phyloP scores from a whole-genome alignment of 92 coral and sea anemone species.

The Virgularia gustaviana region DNA sequence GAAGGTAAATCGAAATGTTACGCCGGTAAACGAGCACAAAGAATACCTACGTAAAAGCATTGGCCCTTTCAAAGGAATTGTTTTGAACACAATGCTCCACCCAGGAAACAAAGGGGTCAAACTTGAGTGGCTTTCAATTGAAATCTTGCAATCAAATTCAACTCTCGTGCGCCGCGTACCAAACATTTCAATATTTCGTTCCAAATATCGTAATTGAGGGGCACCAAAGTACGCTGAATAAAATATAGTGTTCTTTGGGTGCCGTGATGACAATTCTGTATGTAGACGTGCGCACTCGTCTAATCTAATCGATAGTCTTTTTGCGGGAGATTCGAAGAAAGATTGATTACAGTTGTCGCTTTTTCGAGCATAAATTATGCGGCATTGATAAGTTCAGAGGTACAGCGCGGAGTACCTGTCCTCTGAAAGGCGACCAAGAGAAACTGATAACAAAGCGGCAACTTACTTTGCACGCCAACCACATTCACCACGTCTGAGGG shows the following conservation, averaged over 20 bases:
- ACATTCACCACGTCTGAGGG: constrained; percentile 19
- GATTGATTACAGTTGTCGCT: constrained; percentile 1
- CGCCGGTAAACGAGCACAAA: neutral
- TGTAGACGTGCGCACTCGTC: neutral
- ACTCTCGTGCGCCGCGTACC: neutral
- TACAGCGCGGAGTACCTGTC: constrained; percentile 13
- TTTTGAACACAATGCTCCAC: constrained; percentile 31
- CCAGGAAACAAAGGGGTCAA: constrained; percentile 28
- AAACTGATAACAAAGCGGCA: constrained; percentile 31
- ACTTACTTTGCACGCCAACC: neutral
- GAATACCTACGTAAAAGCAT: neutral
- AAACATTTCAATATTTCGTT: neutral
- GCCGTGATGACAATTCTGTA: neutral
- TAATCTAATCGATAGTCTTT: constrained; percentile 6
- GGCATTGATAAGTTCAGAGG: neutral
- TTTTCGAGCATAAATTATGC: neutral
- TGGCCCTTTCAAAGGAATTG: constrained; percentile 11
- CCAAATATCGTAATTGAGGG: too few species aligned
- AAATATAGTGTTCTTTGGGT: neutral
- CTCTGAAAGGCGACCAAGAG: constrained; percentile 12
- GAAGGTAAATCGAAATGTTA: neutral
- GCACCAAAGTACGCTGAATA: too few species aligned
- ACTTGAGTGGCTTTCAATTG: constrained; percentile 24
- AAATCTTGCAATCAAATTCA: constrained; percentile 14
- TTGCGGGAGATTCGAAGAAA: constrained; percentile 2